phyloP scores from a whole-genome alignment of 2,113 vertebrate genomes.

The Serilophus lunatus region DNA sequence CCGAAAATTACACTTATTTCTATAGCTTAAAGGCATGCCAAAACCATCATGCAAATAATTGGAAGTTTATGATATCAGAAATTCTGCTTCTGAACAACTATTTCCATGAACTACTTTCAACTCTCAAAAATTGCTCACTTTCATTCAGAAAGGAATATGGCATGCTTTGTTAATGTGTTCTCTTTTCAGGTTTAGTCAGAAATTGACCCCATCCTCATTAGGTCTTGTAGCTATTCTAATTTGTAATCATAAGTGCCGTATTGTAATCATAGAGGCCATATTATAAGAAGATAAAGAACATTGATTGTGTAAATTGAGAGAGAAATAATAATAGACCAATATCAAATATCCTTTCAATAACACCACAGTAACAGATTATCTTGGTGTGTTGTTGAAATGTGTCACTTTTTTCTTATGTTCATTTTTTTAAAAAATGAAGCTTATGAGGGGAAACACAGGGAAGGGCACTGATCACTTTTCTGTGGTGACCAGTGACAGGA shows the following conservation, averaged over 20 bases:
- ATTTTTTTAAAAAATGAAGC: fast-evolving
- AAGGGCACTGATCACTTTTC: neutral
- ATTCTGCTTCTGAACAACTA: neutral
- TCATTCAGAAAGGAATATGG: neutral
- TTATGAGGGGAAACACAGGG: neutral
- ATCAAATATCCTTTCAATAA: neutral
- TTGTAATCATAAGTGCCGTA: neutral
- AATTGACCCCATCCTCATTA: neutral
- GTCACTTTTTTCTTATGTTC: neutral
- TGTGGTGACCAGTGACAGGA: neutral
- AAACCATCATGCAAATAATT: neutral
- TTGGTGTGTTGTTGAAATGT: neutral
- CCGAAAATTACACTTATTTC: neutral
- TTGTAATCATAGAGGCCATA: neutral
- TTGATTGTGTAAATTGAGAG: neutral
- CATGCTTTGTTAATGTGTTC: neutral
- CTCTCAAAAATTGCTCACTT: neutral
- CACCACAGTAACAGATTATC: neutral
- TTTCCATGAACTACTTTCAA: neutral
- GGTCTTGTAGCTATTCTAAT: neutral
- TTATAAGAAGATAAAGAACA: neutral
- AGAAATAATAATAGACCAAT: neutral
- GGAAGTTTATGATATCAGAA: neutral
- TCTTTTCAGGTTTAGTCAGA: neutral
- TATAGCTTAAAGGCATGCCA: neutral